Conservation (phyloP, 1,140 invertebrate genomes). For the Drosophila jambulina region DNA sequence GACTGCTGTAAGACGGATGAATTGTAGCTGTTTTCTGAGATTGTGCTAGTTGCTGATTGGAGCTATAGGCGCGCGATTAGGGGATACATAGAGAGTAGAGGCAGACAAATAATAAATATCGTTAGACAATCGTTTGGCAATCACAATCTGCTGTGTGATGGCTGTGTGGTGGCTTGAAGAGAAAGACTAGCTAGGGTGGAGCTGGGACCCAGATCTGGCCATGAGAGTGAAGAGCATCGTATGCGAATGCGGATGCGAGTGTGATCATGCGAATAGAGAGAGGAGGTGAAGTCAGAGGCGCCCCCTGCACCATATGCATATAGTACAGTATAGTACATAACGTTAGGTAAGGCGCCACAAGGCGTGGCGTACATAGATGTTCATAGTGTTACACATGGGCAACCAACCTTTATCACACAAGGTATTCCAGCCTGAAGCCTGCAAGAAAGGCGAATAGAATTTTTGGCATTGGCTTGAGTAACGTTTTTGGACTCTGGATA, state of each 20-base stretch:
- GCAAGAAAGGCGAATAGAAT: conserved; percentile 80
- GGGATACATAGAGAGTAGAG: conserved; percentile 29
- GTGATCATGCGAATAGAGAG: conserved; percentile 28
- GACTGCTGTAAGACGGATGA: conserved; percentile 85
- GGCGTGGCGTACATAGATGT: conserved; percentile 29
- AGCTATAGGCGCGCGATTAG: conserved; percentile 52
- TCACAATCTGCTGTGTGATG: conserved; percentile 12
- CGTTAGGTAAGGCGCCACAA: conserved; percentile 14
- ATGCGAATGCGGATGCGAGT: conserved; percentile 1
- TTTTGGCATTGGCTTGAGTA: conserved; percentile 68
- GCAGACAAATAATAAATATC: conserved; percentile 30
- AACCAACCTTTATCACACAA: conserved; percentile 84
- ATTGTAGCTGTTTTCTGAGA: conserved; percentile 85
- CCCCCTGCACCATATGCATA: conserved; percentile 15
- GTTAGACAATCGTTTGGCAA: conserved; percentile 17
- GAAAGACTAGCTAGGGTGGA: conserved; percentile 8
- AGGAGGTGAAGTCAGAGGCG: conserved; percentile 34
- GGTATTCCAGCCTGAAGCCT: conserved; percentile 84
- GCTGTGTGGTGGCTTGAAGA: background rate
- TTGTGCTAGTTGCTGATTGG: conserved; percentile 85
- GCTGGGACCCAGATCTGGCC: conserved; percentile 17
- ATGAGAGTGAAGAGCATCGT: conserved; percentile 7
- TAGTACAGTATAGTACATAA: conserved; percentile 4
- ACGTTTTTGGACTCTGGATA: conserved; percentile 28
- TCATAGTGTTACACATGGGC: conserved; percentile 40